phyloP scores from a whole-genome alignment of 1,140 invertebrate genomes.

The Drosophila melanogaster region DNA sequence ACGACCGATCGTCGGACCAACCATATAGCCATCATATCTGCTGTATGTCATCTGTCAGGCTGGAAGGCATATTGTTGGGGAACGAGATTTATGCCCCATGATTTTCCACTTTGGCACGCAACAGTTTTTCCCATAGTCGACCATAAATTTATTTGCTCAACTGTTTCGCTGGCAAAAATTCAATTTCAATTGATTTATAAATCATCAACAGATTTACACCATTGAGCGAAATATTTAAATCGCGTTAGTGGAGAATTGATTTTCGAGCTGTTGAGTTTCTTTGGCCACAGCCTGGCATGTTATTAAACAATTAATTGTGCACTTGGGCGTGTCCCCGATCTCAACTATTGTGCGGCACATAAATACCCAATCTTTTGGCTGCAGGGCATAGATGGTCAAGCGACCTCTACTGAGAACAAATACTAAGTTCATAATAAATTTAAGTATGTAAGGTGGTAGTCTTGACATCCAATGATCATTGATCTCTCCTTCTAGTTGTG shows the following conservation, averaged over 20 bases:
- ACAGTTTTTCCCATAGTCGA: conserved; percentile 63
- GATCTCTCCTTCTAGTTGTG: conserved; percentile 34
- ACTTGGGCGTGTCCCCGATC: conserved; percentile 57
- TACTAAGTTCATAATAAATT: not conserved
- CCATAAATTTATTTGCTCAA: conserved; percentile 69
- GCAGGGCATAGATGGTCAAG: conserved; percentile 15
- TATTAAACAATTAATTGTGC: conserved; percentile 73
- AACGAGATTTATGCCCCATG: conserved; percentile 76
- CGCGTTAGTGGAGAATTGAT: conserved; percentile 41
- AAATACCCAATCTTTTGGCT: conserved; percentile 13
- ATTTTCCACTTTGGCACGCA: conserved; percentile 80
- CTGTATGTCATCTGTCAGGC: conserved; percentile 78
- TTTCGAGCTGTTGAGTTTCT: conserved; percentile 31
- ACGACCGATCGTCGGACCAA: conserved; percentile 6
- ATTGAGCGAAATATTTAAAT: conserved; percentile 45
- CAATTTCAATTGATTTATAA: conserved; percentile 79
- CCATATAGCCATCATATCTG: conserved; percentile 67
- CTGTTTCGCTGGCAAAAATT: conserved; percentile 66
- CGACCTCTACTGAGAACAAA: not conserved
- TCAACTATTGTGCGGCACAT: conserved; percentile 28
- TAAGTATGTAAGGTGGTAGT: no score
- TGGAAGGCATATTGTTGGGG: conserved; percentile 49
- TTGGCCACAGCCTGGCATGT: conserved; percentile 39
- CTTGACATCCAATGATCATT: not conserved
- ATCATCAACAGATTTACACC: conserved; percentile 72